Conservation (phyloP, 2,888 invertebrate species). For the Cinara cedri region DNA sequence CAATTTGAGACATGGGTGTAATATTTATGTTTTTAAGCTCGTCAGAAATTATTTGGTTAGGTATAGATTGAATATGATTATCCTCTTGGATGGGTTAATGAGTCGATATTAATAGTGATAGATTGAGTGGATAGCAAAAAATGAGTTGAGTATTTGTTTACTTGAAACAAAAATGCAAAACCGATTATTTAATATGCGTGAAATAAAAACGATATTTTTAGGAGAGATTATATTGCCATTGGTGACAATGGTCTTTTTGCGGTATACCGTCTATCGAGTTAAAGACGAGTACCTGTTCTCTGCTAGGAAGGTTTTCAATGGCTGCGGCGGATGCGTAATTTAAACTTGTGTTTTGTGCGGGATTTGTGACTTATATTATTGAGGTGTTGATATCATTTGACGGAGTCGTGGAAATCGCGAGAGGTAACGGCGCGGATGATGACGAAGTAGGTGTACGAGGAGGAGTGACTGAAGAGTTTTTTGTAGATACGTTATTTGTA, state of each 20-base stretch:
- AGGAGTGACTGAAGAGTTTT: no score
- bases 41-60: not conserved
- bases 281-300: not conserved
- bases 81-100: conserved; percentile 9
- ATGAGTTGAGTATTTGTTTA: not conserved
- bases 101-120: conserved; percentile 4
- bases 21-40: not conserved
- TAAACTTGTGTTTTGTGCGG: no score
- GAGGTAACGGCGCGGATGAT: no score
- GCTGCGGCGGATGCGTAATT: not conserved
- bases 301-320: not conserved
- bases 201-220: conserved; percentile 11
- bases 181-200: conserved; percentile 1
- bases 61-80: conserved; percentile 4
- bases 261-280: conserved; percentile 9
- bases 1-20: not conserved
- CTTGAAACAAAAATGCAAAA: not conserved
- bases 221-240: conserved; percentile 1
- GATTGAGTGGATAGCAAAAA: not conserved
- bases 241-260: conserved; percentile 1
- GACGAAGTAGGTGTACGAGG: no score
- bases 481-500: no score
- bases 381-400: no score
- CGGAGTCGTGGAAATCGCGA: no score
- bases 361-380: no score